Evolutionary conservation across 2,797 vertebrate species (phyloP), one percentile per base, ranked within the genome.

Genomic region (Tragelaphus eurycerus): DNA sequence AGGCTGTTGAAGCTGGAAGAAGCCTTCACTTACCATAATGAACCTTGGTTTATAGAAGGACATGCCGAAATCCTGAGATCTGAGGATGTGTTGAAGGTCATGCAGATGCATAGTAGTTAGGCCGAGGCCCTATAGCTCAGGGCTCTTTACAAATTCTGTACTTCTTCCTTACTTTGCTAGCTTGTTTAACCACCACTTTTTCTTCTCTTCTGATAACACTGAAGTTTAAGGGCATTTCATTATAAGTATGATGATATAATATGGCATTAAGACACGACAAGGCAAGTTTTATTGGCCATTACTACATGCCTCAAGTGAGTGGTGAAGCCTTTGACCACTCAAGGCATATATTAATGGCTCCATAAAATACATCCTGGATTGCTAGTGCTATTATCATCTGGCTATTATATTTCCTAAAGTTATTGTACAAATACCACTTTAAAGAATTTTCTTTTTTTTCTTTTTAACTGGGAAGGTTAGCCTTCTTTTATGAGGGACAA

Each of bases 161-260:
- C 17, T 64, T 59, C 52, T 31, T 90, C 76, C 43, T 76, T 54
- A 43, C 92, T 59, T 46, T 34, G 34, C 86, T 96, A 38, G 59
- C 43, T 74, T 57, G 31, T 87, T 94, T 90, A 81, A 55, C 34
- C 15, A 48, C 13, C 25, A 43, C 81, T 86, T 84, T 96, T 89
- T 87, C 86, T 84, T 92, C 74, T 79, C 38, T 90, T 95, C 88
- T 90, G 97, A 87, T 96, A 74, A 74, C 52, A n/a, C 38, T 93
- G 71, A 85, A 52, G 74, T 96, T 96, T 98, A 97, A 98, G 71
- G 88, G 43, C 93, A 31, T 97, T 98, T 97, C 92, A 95, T 98
- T 98, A 43, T 38, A 50, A 93, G 43, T 92, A 90, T 76, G 89
- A 87, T 96, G 87, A 59, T 71, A 89, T 97, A 83, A 88, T 34